phyloP scores from a whole-genome alignment of 92 coral and sea anemone genomes.

The Epizoanthus illoricatus region DNA sequence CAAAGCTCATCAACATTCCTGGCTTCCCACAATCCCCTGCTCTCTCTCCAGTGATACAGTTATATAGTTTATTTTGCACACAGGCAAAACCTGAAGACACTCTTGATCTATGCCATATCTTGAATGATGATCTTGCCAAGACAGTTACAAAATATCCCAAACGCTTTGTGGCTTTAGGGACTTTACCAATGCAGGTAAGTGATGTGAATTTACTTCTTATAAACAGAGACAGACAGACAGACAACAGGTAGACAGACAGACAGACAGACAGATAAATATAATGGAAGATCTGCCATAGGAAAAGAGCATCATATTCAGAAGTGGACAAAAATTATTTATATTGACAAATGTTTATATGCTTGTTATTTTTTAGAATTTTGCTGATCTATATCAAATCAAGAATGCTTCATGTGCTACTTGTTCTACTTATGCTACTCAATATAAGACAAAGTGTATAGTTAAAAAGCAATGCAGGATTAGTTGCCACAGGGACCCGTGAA shows the following conservation, averaged over 20 bases:
- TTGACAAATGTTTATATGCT: background rate
- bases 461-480: too few species aligned
- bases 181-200: slow-evolving; percentile 96
- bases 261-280: background rate
- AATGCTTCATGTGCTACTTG: background rate
- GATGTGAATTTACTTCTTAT: background rate
- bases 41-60: too few species aligned
- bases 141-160: slow-evolving; percentile 85
- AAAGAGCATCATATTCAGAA: background rate
- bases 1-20: background rate
- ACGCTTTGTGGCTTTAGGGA: slow-evolving; percentile 92
- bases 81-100: slow-evolving; percentile 98
- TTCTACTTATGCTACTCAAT: too few species aligned
- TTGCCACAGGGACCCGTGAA: too few species aligned
- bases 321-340: background rate
- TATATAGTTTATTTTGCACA: background rate
- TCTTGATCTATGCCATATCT: slow-evolving; percentile 77
- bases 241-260: background rate
- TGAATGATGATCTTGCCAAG: slow-evolving; percentile 93
- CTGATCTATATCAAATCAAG: too few species aligned
- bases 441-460: too few species aligned
- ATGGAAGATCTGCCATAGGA: background rate
- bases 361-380: too few species aligned
- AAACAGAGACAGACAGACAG: background rate
- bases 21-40: background rate